phyloP scores from a whole-genome alignment of 2,113 vertebrate species.

The Chlamydotis undulata region DNA sequence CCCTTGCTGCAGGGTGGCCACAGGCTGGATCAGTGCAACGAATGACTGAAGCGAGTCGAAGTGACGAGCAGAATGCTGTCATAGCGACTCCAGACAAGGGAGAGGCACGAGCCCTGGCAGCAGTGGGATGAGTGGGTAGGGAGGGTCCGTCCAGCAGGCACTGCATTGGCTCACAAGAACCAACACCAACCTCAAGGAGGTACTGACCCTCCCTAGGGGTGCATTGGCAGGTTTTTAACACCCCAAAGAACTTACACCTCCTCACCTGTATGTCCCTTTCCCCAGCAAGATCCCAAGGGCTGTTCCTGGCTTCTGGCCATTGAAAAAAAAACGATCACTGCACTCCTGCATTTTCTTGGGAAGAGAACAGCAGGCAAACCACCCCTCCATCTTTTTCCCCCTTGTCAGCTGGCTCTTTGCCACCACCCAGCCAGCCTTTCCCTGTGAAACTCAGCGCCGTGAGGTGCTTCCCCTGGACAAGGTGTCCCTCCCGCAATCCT shows the following conservation, averaged over 20 bases:
- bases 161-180: not conserved
- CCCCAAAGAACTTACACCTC: not conserved
- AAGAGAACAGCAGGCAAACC: not conserved
- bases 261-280: accelerated
- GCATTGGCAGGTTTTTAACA: not conserved
- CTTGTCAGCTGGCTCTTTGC: too few relatives aligned
- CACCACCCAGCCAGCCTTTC: not conserved
- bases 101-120: not conserved
- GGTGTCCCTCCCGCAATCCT: too few relatives aligned
- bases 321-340: accelerated
- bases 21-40: not conserved
- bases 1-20: not conserved
- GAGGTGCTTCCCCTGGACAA: not conserved
- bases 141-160: not conserved
- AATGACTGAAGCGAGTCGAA: not conserved
- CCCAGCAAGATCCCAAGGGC: accelerated
- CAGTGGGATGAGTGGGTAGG: accelerated
- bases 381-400: not conserved
- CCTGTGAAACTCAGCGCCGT: accelerated
- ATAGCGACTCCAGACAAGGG: accelerated
- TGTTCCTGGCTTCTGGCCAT: not conserved
- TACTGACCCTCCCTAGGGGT: not conserved
- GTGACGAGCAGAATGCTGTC: not conserved
- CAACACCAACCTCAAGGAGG: not conserved
- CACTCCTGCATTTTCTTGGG: not conserved